Percentiles rank a stretch among this genome's conserved stretches.
Conservation (phyloP, 2,797 vertebrate genomes). For the Typhlichthys eigenmanni region DNA sequence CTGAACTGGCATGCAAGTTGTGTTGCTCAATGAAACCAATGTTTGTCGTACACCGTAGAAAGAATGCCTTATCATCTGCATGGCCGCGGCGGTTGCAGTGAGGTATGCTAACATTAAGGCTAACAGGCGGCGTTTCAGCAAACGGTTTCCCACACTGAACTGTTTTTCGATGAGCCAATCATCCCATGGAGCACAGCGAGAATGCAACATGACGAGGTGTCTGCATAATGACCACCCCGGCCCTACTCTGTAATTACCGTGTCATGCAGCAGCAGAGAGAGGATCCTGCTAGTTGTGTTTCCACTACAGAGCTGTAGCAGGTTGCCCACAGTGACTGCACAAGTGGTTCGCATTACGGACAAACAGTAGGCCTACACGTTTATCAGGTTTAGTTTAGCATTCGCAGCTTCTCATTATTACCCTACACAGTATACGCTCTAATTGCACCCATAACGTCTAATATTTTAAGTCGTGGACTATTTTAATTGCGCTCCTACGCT, state of each 20-base stretch:
- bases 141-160: neutral
- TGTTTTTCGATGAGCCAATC: constrained; percentile 10
- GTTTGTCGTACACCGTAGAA: neutral
- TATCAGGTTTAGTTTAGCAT: no score
- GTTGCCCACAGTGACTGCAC: no score
- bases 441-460: no score
- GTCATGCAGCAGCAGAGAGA: constrained; percentile 16
- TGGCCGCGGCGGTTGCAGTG: constrained; percentile 15
- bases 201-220: constrained; percentile 16
- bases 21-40: constrained; percentile 12
- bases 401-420: no score
- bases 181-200: constrained; percentile 18
- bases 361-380: no score
- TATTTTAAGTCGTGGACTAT: no score
- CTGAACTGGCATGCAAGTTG: constrained; percentile 1
- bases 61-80: constrained; percentile 8
- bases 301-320: constrained; percentile 3
- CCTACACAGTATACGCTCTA: no score
- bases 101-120: constrained; percentile 24
- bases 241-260: constrained; percentile 32
- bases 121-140: constrained; percentile 15
- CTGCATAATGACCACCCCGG: constrained; percentile 24
- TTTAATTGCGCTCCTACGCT: no score
- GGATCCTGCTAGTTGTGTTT: constrained; percentile 17
- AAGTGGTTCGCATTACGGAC: no score